A percentile compares a stretch with the other conserved stretches of the same genome.
phyloP scores from a whole-genome alignment of 2,113 vertebrate species.

The Calidris pugnax region DNA sequence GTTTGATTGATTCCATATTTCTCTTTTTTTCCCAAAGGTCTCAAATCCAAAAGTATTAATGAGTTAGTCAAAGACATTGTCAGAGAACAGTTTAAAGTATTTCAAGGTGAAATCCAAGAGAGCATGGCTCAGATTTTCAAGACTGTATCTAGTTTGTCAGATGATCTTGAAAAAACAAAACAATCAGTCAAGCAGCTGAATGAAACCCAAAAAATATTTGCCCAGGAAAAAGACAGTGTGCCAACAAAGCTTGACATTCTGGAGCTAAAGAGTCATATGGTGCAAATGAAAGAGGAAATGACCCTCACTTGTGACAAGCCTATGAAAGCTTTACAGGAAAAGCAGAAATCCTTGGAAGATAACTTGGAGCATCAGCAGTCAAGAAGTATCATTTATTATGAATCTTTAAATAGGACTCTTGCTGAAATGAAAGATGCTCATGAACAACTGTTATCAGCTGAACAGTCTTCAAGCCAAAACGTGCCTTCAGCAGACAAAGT shows the following conservation, averaged over 20 bases:
- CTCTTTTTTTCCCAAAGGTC: slow-evolving; percentile 48
- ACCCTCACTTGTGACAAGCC: slow-evolving; percentile 60
- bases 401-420: slow-evolving; percentile 76
- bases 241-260: slow-evolving; percentile 63
- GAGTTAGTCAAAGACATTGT: slow-evolving; percentile 70
- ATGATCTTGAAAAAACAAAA: slow-evolving; percentile 75
- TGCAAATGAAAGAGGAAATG: slow-evolving; percentile 71
- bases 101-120: slow-evolving; percentile 73
- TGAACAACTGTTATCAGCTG: slow-evolving; percentile 49
- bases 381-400: slow-evolving; percentile 63
- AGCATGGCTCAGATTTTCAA: slow-evolving; percentile 75
- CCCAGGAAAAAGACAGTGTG: slow-evolving; percentile 32
- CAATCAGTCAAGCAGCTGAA: slow-evolving; percentile 71
- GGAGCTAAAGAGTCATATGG: slow-evolving; percentile 68
- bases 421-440: slow-evolving; percentile 70
- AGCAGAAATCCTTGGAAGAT: slow-evolving; percentile 68
- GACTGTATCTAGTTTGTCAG: slow-evolving; percentile 72
- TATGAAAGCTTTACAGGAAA: slow-evolving; percentile 71
- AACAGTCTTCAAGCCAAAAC: background rate
- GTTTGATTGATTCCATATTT: background rate
- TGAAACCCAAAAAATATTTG: slow-evolving; percentile 65
- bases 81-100: slow-evolving; percentile 68
- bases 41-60: slow-evolving; percentile 74
- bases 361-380: slow-evolving; percentile 61
- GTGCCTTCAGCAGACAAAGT: background rate